phyloP scores from a whole-genome alignment of 2,113 vertebrate genomes.

The Monarcha castaneiventris region DNA sequence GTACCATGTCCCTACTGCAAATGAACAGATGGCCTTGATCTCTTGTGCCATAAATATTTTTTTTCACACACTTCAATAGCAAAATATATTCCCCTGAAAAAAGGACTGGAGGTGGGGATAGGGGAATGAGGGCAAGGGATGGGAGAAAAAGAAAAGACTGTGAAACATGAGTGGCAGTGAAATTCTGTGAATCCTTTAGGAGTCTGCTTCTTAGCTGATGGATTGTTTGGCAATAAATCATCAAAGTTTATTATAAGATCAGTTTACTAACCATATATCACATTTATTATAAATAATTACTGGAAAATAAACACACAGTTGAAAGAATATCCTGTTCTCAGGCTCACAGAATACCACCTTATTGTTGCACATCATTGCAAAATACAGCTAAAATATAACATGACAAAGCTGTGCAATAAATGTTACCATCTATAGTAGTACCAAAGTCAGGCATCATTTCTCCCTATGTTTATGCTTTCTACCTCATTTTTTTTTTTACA shows the following conservation, averaged over 20 bases:
- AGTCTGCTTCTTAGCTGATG: not conserved
- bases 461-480: not conserved
- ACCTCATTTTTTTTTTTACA: not conserved
- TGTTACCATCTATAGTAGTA: not conserved
- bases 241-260: not conserved
- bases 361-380: not conserved
- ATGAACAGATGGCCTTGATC: slow-evolving; percentile 17
- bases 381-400: not conserved
- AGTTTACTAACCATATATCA: not conserved
- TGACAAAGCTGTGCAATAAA: not conserved
- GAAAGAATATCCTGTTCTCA: not conserved
- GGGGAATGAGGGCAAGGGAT: not conserved
- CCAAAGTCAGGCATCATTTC: not conserved
- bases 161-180: not conserved
- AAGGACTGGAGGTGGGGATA: fast-evolving
- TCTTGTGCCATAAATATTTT: not conserved
- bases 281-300: not conserved
- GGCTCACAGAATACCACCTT: not conserved
- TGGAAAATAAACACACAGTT: not conserved
- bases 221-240: not conserved
- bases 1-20: not conserved
- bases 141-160: not conserved
- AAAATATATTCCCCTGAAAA: not conserved
- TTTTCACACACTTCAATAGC: not conserved
- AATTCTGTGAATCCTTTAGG: not conserved